These are phyloP conservation scores for Telmatochromis sp. DNA, from an alignment of 2,113 vertebrate genomes.

Conservation along the genomic window DNA sequence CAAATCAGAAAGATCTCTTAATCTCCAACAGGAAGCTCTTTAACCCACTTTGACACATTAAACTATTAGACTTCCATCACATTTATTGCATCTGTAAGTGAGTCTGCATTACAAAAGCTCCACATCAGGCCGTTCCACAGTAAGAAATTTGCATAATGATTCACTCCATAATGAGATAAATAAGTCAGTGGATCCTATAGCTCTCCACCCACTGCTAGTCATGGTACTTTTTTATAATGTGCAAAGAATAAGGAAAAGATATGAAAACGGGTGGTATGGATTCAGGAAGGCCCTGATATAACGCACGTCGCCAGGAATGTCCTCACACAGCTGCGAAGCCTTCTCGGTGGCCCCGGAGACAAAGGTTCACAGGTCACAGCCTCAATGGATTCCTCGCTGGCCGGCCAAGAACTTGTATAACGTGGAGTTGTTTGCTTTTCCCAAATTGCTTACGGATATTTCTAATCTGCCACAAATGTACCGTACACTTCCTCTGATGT, in stretches of 20 bases:
- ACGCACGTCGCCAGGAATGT: neutral
- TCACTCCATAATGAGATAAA: neutral
- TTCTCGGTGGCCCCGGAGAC: neutral
- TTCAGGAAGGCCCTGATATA: conserved; percentile 12
- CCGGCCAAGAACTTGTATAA: conserved; percentile 37
- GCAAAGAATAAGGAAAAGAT: neutral
- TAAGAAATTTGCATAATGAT: neutral
- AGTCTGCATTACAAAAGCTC: conserved; percentile 23
- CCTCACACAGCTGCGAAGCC: conserved; percentile 24
- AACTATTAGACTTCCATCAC: conserved; percentile 5
- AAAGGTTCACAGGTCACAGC: conserved; percentile 28
- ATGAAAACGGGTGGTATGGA: neutral
- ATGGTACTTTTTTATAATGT: neutral
- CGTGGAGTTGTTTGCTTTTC: conserved; percentile 1
- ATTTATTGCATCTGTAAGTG: neutral
- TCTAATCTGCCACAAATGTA: neutral
- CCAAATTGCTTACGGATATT: conserved; percentile 16
- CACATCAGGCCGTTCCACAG: neutral
- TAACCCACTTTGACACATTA: conserved; percentile 19
- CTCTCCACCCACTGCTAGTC: neutral
- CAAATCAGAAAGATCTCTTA: conserved; percentile 15
- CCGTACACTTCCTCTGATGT: neutral
- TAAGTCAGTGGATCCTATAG: neutral
- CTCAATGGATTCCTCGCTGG: neutral
- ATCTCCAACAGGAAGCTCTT: conserved; percentile 20